A percentile compares a stretch with the other conserved stretches of the same genome.
Conservation (phyloP, 2,888 invertebrate species). For the Ferrisia virgata region DNA sequence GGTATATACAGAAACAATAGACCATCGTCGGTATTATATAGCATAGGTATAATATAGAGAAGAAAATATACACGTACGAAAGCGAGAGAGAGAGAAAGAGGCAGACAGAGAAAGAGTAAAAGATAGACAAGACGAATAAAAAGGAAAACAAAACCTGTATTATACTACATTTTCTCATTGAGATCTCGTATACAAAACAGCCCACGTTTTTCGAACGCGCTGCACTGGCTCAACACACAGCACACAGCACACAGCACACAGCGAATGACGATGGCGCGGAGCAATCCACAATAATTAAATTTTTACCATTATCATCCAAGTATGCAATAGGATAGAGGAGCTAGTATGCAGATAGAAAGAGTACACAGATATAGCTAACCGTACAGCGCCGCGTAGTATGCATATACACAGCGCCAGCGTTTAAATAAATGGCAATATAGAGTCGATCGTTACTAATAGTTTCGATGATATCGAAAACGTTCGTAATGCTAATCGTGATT, state of each 20-base stretch:
- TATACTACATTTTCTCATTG: background rate
- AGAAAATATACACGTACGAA: background rate
- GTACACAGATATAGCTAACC: too few relatives aligned
- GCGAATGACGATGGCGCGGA: too few relatives aligned
- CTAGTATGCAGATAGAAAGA: too few relatives aligned
- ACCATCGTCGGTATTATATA: background rate
- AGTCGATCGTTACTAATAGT: background rate
- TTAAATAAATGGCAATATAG: background rate
- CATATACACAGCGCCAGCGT: too few relatives aligned
- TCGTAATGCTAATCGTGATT: constrained; percentile 11
- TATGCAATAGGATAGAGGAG: too few relatives aligned
- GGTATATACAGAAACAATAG: background rate
- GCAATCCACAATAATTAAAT: background rate
- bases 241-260: background rate
- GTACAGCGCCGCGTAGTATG: too few relatives aligned
- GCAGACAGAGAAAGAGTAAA: background rate
- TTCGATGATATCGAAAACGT: constrained; percentile 3
- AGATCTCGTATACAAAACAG: background rate
- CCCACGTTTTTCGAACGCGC: background rate
- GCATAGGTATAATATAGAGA: too few relatives aligned
- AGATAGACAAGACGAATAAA: background rate
- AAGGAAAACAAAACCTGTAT: background rate
- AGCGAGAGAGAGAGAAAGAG: too few relatives aligned
- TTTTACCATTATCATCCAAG: background rate
- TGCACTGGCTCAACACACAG: background rate